Conservation (phyloP, 2,113 vertebrate genomes). For the Mastomys natalensis region DNA sequence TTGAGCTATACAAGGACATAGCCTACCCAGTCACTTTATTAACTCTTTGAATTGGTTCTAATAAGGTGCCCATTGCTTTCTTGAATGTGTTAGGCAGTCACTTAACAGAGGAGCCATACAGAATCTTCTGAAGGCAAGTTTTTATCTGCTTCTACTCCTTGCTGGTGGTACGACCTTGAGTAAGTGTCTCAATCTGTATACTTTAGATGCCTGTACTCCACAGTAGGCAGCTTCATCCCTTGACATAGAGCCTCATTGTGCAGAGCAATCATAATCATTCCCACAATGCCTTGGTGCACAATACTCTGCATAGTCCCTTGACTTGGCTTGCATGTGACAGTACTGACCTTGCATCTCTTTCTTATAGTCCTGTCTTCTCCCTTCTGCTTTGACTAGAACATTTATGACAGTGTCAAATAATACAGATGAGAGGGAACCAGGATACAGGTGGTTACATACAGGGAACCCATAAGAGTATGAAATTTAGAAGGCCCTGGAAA, state of each 20-base stretch:
- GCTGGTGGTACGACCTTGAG: not conserved
- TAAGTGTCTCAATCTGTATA: conserved; percentile 9
- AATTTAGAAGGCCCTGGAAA: not conserved
- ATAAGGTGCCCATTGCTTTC: conserved; percentile 6
- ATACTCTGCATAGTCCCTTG: not conserved
- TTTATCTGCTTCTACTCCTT: not conserved
- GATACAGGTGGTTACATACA: not conserved
- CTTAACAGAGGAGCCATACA: not conserved
- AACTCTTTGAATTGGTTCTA: conserved; percentile 51
- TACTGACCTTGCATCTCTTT: not conserved
- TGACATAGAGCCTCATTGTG: not conserved
- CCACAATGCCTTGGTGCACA: not conserved
- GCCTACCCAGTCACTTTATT: conserved; percentile 25
- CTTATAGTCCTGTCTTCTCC: not conserved
- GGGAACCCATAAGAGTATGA: not conserved
- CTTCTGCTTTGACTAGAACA: not conserved
- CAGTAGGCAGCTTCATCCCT: not conserved
- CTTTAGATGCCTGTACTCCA: not conserved
- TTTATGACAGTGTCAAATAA: not conserved
- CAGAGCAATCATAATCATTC: not conserved
- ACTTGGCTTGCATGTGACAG: not conserved
- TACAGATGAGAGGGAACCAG: not conserved
- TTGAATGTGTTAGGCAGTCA: not conserved
- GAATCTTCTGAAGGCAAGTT: conserved; percentile 16
- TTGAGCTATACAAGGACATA: not conserved